These are phyloP conservation scores for Tuta absoluta DNA, from an alignment of 2,888 invertebrate genomes.

Conservation along the genomic window DNA sequence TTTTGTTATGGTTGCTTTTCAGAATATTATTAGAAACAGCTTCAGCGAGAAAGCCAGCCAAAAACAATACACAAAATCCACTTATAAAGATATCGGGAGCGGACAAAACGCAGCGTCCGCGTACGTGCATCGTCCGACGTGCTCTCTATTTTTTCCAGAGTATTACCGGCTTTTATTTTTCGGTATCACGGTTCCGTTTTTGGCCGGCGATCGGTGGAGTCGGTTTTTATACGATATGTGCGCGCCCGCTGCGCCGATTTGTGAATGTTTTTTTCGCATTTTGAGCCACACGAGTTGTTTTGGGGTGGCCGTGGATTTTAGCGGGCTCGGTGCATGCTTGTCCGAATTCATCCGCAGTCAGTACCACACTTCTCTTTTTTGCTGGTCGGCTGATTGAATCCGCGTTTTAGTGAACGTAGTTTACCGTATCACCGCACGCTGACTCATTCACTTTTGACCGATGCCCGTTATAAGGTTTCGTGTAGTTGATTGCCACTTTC, in stretches of 20 bases:
- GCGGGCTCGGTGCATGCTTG: conserved; percentile 66
- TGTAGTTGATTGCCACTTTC: conserved; percentile 20
- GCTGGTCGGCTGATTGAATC: conserved; percentile 71
- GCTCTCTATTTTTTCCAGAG: conserved; percentile 73
- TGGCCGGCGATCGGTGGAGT: conserved; percentile 74
- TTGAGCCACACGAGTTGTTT: conserved; percentile 76
- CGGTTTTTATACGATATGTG: conserved; percentile 76
- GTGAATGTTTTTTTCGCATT: conserved; percentile 71
- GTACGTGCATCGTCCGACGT: conserved; percentile 47
- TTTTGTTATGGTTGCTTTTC: background rate
- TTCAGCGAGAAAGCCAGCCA: conserved; percentile 12
- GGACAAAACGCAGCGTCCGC: conserved; percentile 49
- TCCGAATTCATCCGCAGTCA: conserved; percentile 73
- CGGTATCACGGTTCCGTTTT: conserved; percentile 80
- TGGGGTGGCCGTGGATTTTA: conserved; percentile 73
- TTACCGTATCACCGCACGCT: conserved; percentile 65
- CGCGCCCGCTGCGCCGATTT: conserved; percentile 68
- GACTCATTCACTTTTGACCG: conserved; percentile 70
- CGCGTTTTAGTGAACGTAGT: conserved; percentile 77
- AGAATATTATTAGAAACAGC: background rate
- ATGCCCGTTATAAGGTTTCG: conserved; percentile 45
- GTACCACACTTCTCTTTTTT: conserved; percentile 61
- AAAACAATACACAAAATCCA: conserved; percentile 37
- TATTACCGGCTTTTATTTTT: conserved; percentile 78
- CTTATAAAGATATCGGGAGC: conserved; percentile 57